These are phyloP conservation scores for Silurus glanis DNA, from an alignment of 2,113 vertebrate genomes.

Conservation along the genomic window DNA sequence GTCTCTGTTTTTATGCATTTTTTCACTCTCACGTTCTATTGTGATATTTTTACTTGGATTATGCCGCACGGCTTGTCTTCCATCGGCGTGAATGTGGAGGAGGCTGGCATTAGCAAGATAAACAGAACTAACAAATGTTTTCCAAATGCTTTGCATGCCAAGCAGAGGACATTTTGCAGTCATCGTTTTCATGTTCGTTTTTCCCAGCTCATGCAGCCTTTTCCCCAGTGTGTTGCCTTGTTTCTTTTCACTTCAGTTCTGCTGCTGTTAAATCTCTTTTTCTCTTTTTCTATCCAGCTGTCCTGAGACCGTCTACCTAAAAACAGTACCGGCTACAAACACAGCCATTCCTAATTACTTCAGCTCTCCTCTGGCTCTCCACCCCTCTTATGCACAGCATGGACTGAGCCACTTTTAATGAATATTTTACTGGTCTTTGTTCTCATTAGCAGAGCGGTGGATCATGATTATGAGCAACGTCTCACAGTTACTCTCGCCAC, in stretches of 20 bases:
- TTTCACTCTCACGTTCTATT: slow-evolving; percentile 19
- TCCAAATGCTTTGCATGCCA: background rate
- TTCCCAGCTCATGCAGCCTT: background rate
- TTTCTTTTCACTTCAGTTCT: slow-evolving; percentile 1
- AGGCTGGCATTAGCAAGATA: slow-evolving; percentile 2
- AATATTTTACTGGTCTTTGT: slow-evolving; percentile 76
- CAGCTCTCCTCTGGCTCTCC: slow-evolving; percentile 43
- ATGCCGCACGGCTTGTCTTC: background rate
- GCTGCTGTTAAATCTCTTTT: background rate
- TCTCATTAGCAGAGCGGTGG: slow-evolving; percentile 68
- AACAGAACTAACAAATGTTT: slow-evolving; percentile 9
- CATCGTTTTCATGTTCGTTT: slow-evolving; percentile 11
- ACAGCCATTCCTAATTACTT: slow-evolving; percentile 50
- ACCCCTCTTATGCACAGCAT: slow-evolving; percentile 51
- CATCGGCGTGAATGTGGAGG: background rate
- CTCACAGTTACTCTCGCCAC: slow-evolving; percentile 47
- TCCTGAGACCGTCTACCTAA: slow-evolving; percentile 43
- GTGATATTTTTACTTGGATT: slow-evolving; percentile 2
- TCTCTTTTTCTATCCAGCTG: background rate
- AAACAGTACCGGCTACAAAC: slow-evolving; percentile 41
- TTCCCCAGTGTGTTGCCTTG: slow-evolving; percentile 1
- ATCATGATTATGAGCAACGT: slow-evolving; percentile 67
- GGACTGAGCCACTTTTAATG: slow-evolving; percentile 74
- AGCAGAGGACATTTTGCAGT: slow-evolving; percentile 13
- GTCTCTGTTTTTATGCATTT: slow-evolving; percentile 37